Evolutionary conservation across 2,797 vertebrate genomes (phyloP).

Genomic region (Enteromius treurensis): DNA sequence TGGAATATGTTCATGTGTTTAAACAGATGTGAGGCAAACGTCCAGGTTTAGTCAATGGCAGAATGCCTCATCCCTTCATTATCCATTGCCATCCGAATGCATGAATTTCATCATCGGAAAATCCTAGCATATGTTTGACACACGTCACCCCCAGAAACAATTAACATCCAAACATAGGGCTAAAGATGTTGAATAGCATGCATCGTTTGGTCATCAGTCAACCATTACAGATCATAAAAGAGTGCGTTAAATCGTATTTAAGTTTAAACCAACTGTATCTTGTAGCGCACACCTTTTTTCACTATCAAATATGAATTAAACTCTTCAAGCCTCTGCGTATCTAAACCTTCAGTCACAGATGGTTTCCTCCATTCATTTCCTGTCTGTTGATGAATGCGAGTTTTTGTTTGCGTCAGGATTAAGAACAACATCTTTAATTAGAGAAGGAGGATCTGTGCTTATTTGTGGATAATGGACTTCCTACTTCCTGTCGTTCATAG

Average conservation of each 20-base stretch:
- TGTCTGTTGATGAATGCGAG: conserved; percentile 21
- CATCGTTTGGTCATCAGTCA: not conserved
- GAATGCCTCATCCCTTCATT: conserved; percentile 10
- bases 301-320: not conserved
- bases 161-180: not conserved
- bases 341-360: conserved; percentile 22
- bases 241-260: not conserved
- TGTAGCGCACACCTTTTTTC: not conserved
- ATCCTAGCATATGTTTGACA: not conserved
- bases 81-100: not conserved
- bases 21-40: conserved; percentile 4
- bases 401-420: conserved; percentile 18
- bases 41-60: not conserved
- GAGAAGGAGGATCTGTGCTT: conserved; percentile 1
- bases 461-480: conserved; percentile 20
- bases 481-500: conserved; percentile 19
- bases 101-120: not conserved
- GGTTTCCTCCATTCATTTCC: conserved; percentile 25
- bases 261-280: not conserved
- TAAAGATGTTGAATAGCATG: not conserved
- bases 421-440: conserved; percentile 26
- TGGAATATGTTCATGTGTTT: not conserved
- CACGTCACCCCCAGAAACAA: not conserved
- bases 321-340: not conserved
- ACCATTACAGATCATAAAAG: not conserved